Percentiles rank a stretch among this genome's conserved stretches.
phyloP scores from a whole-genome alignment of 2,113 vertebrate species.

The Xiphophorus couchianus region DNA sequence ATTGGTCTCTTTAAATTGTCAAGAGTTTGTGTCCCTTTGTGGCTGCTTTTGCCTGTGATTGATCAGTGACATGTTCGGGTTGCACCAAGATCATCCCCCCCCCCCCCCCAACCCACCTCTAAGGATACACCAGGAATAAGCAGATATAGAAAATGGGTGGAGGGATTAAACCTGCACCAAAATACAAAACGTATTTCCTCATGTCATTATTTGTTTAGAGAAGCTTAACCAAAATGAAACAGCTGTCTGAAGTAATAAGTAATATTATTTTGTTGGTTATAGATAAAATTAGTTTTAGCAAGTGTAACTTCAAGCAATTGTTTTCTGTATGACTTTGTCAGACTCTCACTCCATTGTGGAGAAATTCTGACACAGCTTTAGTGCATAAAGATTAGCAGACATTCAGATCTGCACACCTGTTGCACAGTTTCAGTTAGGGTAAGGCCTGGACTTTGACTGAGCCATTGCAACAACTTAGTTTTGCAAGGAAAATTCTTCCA shows the following conservation, averaged over 20 bases:
- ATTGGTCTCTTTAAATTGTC: too few relatives aligned
- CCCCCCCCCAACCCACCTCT: too few relatives aligned
- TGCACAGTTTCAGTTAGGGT: not conserved
- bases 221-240: not conserved
- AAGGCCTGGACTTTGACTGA: too few relatives aligned
- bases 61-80: too few relatives aligned
- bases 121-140: too few relatives aligned
- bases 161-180: not conserved
- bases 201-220: not conserved
- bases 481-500: not conserved
- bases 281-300: not conserved
- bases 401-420: not conserved
- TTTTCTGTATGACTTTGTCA: not conserved
- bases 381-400: not conserved
- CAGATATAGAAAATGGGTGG: not conserved
- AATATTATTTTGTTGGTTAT: not conserved
- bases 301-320: not conserved
- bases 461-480: too few relatives aligned
- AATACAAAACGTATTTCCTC: not conserved
- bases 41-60: too few relatives aligned
- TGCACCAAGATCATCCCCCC: too few relatives aligned
- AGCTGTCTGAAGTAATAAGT: not conserved
- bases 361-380: not conserved
- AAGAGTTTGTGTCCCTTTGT: too few relatives aligned
- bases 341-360: too few relatives aligned